These are phyloP conservation scores for Rhinatrema bivittatum DNA, from an alignment of 2,797 vertebrate genomes.

Conservation along the genomic window DNA sequence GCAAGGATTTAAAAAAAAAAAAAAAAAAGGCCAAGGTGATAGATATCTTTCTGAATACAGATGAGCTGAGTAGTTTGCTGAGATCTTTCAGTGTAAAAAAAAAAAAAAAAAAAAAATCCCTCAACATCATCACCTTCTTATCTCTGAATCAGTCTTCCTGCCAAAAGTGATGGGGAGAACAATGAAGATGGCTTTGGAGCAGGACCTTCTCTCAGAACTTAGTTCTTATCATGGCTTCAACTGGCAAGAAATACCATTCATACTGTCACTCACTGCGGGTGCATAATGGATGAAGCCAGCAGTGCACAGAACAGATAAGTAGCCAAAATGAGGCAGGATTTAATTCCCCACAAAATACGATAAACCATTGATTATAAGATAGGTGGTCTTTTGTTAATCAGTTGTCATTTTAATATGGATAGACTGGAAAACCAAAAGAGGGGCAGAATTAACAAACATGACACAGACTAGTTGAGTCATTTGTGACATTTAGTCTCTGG, in stretches of 20 bases:
- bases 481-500: too few relatives aligned
- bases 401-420: constrained; percentile 16
- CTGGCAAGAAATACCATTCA: constrained; percentile 72
- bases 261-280: constrained; percentile 51
- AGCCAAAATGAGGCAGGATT: constrained; percentile 40
- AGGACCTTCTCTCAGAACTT: constrained; percentile 41
- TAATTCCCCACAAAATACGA: constrained; percentile 49
- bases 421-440: background rate
- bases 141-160: constrained; percentile 61
- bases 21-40: constrained; percentile 59
- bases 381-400: constrained; percentile 21
- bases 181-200: constrained; percentile 54
- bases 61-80: constrained; percentile 49
- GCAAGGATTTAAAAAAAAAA: background rate
- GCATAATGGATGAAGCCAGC: constrained; percentile 64
- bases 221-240: constrained; percentile 60
- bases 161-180: constrained; percentile 63
- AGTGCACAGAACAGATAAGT: constrained; percentile 76
- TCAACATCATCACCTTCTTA: constrained; percentile 49
- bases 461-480: too few relatives aligned
- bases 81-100: constrained; percentile 32
- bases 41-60: constrained; percentile 68
- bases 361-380: constrained; percentile 64
- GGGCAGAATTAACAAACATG: too few relatives aligned
- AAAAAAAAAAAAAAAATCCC: too few relatives aligned